Conservation (phyloP, 1,140 invertebrate species). For the Spodoptera frugiperda region DNA sequence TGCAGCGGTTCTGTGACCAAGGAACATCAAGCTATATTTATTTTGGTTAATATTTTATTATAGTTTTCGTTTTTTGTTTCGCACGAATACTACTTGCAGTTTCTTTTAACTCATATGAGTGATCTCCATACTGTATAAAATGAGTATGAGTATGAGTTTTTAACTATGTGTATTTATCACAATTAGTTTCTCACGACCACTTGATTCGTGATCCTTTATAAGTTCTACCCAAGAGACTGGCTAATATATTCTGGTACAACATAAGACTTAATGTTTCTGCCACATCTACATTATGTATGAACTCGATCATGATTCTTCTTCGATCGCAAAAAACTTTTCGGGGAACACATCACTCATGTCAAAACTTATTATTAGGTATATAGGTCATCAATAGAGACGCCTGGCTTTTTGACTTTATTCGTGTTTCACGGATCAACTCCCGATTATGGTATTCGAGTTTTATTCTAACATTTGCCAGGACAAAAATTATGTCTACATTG, state of each 20-base stretch:
- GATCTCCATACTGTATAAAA: too few species aligned
- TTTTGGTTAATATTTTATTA: too few species aligned
- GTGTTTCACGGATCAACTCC: background rate
- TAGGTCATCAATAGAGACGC: conserved; percentile 32
- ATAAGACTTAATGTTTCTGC: conserved; percentile 19
- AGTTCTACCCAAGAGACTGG: conserved; percentile 1
- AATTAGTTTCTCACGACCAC: too few species aligned
- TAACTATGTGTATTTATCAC: too few species aligned
- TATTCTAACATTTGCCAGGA: too few species aligned
- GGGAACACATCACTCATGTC: conserved; percentile 44
- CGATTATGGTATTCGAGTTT: background rate
- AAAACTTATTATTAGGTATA: conserved; percentile 46
- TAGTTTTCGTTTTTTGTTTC: too few species aligned
- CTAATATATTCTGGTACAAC: conserved; percentile 15
- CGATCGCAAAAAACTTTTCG: conserved; percentile 11
- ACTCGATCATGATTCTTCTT: conserved; percentile 38
- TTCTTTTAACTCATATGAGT: too few species aligned
- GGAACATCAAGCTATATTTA: too few species aligned
- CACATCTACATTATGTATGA: conserved; percentile 23
- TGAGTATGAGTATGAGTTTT: too few species aligned
- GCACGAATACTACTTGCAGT: too few species aligned
- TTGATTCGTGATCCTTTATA: background rate
- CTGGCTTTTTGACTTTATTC: conserved; percentile 25
- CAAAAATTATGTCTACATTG: too few species aligned
- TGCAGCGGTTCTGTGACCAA: too few species aligned